Evolutionary conservation across 2,797 vertebrate species (phyloP), one percentile per base, ranked within the genome.

Genomic region (Gymnoscopelus microlampas): DNA sequence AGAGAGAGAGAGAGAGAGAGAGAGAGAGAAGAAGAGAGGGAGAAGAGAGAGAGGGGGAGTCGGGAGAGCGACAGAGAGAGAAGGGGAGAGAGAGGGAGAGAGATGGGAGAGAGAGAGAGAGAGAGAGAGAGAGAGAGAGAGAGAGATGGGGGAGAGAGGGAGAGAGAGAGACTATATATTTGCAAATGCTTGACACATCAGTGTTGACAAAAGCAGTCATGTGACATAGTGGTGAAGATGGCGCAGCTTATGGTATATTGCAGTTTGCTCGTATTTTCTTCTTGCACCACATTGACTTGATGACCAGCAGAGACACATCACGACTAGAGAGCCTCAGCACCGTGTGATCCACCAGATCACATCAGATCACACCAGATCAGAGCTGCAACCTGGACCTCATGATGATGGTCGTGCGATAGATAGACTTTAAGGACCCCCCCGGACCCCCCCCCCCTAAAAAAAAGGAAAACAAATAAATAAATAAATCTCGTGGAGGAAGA

Each of bases 171-270:
- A 3, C 26, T 4, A 74, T 76, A 79, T 58, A 80, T 86, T 85
- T 85, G 80, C 88, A 86, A 87, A 79, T 55, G 79, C 83, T 86
- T 86, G 87, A 90, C 86, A 90, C 86, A 90, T 90, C 84, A 79
- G 78, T 90, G 83, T 91, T 92, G 92, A 93, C 91, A 91, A 88
- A 88, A 87, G 85, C 85, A 87, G 89, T 93, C 94, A 93, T 90
- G 91, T 94, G 92, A 94, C 87, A 70, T 29, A 29, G 68, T 67
- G 79, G 29, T 72, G 90, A 93, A 92, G 91, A 94, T 94, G 92
- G 93, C 93, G 92, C 92, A 93, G 85, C 88, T 84, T 76, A 85
- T 79, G 77, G 68, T 88, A 81, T 71, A 83, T 85, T 75, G 85
- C 82, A 70, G 83, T 63, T 84, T 78, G 72, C 77, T 73, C 71